These are phyloP conservation scores for Sebastes reedi DNA, from an alignment of 2,797 vertebrate species.

Conservation along the genomic window DNA sequence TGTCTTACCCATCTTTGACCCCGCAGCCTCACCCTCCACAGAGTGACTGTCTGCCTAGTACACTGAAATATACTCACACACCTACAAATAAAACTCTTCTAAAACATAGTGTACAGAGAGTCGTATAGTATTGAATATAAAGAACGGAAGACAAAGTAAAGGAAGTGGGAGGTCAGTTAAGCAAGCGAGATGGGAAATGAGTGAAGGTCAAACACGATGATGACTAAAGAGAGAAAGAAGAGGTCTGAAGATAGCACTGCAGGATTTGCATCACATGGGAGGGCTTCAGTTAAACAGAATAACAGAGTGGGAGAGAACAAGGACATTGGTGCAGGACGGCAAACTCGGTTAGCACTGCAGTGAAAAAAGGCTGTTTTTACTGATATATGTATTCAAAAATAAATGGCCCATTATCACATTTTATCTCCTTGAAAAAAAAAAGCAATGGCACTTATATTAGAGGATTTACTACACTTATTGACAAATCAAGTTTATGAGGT, in stretches of 20 bases:
- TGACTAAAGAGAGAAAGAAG: slow-evolving; percentile 3
- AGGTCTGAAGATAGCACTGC: background rate
- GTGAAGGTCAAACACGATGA: slow-evolving; percentile 32
- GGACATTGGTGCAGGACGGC: background rate
- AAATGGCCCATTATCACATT: background rate
- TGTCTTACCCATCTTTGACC: slow-evolving; percentile 20
- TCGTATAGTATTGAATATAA: background rate
- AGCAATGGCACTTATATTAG: background rate
- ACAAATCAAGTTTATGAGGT: background rate
- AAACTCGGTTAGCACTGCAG: background rate
- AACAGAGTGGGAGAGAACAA: slow-evolving; percentile 15
- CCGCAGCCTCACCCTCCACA: slow-evolving; percentile 2
- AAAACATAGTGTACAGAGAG: background rate
- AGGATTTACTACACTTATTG: background rate
- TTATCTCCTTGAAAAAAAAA: background rate
- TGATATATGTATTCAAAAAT: background rate
- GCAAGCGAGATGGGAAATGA: slow-evolving; percentile 19
- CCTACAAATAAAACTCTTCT: background rate
- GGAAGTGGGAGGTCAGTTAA: slow-evolving; percentile 6
- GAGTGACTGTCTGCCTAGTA: slow-evolving; percentile 2
- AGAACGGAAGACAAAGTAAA: background rate
- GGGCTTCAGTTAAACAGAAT: slow-evolving; percentile 1
- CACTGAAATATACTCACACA: background rate
- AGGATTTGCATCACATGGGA: slow-evolving; percentile 7
- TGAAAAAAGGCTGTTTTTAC: background rate